Evolutionary conservation across 2,113 vertebrate genomes (phyloP).

Genomic region (Otis tarda): DNA sequence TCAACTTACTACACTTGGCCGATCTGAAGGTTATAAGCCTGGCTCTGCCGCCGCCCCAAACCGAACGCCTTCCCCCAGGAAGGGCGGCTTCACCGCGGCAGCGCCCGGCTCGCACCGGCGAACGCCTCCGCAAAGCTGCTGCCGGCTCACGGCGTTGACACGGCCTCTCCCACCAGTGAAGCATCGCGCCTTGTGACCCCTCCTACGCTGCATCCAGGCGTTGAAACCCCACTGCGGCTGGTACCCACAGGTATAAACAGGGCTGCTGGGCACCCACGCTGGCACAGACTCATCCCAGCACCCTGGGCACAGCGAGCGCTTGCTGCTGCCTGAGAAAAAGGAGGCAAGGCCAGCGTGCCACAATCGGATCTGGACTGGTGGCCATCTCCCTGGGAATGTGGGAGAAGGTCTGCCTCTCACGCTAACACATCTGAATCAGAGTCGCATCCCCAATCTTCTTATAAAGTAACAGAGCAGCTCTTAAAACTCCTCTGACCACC

Average conservation of each 20-base stretch:
- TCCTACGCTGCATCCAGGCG: fast-evolving
- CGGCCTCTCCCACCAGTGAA: fast-evolving
- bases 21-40: neutral
- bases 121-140: fast-evolving
- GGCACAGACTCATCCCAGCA: neutral
- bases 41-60: neutral
- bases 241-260: neutral
- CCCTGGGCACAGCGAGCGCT: neutral
- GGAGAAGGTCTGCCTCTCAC: neutral
- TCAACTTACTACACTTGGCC: neutral
- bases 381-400: neutral
- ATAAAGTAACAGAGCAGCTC: neutral
- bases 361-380: fast-evolving
- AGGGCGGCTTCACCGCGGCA: fast-evolving
- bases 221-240: fast-evolving
- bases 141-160: fast-evolving
- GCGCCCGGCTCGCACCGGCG: fast-evolving
- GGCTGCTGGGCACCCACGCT: neutral
- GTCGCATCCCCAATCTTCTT: neutral
- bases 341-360: neutral
- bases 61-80: neutral
- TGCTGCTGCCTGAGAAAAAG: neutral
- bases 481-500: neutral
- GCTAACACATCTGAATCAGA: neutral
- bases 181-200: neutral